Percentiles rank a stretch among this genome's conserved stretches.
Conservation (phyloP, 2,113 vertebrate species). For the Indicator indicator region DNA sequence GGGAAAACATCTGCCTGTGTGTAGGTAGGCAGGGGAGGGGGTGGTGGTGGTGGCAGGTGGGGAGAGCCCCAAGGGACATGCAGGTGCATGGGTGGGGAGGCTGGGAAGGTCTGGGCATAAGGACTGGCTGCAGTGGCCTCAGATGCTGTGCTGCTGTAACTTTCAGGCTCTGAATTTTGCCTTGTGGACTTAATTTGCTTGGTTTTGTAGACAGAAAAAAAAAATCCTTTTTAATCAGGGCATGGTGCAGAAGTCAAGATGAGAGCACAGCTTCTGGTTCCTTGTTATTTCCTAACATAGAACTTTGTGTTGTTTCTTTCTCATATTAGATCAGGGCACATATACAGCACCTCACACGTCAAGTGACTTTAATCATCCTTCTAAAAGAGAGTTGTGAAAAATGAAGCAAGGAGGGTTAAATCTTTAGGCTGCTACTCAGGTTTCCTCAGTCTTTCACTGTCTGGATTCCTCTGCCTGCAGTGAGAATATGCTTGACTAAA, state of each 20-base stretch:
- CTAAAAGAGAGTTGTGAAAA: background rate
- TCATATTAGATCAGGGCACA: background rate
- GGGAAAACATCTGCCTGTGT: background rate
- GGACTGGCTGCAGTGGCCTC: background rate
- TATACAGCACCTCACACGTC: background rate
- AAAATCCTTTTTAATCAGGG: constrained; percentile 33
- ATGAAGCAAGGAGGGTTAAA: constrained; percentile 18
- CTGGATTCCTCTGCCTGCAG: background rate
- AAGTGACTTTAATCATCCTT: constrained; percentile 21
- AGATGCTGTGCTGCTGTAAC: rapidly evolving
- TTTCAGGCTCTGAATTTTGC: background rate
- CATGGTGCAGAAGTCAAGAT: background rate
- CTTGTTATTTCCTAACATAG: background rate
- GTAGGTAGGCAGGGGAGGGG: background rate
- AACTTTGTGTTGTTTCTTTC: background rate
- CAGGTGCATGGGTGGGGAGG: background rate
- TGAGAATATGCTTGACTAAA: background rate
- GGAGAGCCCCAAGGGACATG: rapidly evolving
- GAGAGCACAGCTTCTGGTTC: constrained; percentile 21
- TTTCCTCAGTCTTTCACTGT: background rate
- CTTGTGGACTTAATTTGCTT: background rate
- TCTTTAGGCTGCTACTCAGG: background rate
- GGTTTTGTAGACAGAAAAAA: background rate
- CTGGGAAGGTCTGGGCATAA: background rate
- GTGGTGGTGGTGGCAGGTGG: rapidly evolving